Evolutionary conservation across 1,140 invertebrate genomes (phyloP).

Genomic region (Microplitis demolitor): DNA sequence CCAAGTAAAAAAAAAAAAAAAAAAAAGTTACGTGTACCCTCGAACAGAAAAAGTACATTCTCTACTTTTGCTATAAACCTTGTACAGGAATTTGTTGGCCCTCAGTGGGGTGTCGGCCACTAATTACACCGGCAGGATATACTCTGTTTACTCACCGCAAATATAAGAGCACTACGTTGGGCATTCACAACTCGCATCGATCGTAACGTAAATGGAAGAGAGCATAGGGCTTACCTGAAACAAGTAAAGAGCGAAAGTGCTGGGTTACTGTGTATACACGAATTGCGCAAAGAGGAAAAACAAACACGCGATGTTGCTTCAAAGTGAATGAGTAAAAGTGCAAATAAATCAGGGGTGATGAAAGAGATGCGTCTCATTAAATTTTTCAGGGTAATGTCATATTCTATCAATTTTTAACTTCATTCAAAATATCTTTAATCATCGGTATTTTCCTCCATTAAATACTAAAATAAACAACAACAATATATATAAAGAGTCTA

Average conservation of each 20-base stretch:
- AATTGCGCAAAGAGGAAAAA: slow-evolving; percentile 16
- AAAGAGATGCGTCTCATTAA: neutral
- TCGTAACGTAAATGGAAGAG: slow-evolving; percentile 10
- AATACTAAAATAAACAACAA: no score
- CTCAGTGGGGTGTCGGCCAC: slow-evolving; percentile 46
- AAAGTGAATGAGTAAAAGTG: slow-evolving; percentile 18
- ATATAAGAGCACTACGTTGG: slow-evolving; percentile 37
- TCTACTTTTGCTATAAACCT: slow-evolving; percentile 8
- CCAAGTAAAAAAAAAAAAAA: neutral
- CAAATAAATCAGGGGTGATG: slow-evolving; percentile 9
- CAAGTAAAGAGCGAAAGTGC: slow-evolving; percentile 29
- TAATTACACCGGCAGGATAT: slow-evolving; percentile 54
- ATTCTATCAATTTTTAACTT: neutral
- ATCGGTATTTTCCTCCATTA: no score
- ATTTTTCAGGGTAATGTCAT: slow-evolving; percentile 3
- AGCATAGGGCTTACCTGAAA: slow-evolving; percentile 50
- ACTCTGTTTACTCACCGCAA: slow-evolving; percentile 55
- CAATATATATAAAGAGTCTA: no score
- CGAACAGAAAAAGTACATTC: slow-evolving; percentile 11
- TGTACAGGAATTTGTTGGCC: slow-evolving; percentile 23
- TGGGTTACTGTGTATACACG: slow-evolving; percentile 29
- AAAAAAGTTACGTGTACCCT: neutral
- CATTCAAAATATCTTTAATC: no score
- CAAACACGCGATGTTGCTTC: slow-evolving; percentile 14
- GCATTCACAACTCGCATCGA: slow-evolving; percentile 31